Percentiles rank a stretch among this genome's conserved stretches.
Conservation (phyloP, 2,888 invertebrate genomes). For the Ophioninae sp. region DNA sequence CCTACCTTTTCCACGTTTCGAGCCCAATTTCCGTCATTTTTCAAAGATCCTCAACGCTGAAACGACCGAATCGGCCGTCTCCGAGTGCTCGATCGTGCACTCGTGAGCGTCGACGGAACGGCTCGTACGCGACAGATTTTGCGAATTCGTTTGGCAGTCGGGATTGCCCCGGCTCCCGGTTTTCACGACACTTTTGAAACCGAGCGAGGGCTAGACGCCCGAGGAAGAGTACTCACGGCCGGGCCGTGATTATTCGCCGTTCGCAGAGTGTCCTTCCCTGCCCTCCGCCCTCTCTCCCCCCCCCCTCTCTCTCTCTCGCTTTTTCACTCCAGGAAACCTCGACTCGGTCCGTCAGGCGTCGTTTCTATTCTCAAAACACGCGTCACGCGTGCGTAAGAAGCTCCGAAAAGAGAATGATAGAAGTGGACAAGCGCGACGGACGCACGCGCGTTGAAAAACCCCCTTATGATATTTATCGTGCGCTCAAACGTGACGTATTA, state of each 20-base stretch:
- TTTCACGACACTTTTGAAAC: slow-evolving; percentile 1
- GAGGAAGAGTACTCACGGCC: not conserved
- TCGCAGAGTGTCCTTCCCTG: not conserved
- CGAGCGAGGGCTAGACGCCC: not conserved
- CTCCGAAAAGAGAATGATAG: slow-evolving; percentile 5
- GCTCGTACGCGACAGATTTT: not conserved
- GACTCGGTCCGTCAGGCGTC: slow-evolving; percentile 14
- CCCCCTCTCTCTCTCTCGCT: no score
- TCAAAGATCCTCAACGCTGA: no score
- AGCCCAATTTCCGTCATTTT: no score
- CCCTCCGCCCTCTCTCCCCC: no score
- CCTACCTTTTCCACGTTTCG: no score
- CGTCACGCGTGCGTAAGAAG: not conserved
- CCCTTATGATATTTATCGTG: slow-evolving; percentile 5
- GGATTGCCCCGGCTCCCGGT: not conserved
- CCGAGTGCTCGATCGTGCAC: not conserved
- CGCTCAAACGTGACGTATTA: not conserved
- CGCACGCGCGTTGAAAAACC: not conserved
- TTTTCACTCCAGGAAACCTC: not conserved
- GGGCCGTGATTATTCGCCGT: not conserved
- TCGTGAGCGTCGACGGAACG: not conserved
- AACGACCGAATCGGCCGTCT: not conserved
- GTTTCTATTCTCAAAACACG: slow-evolving; percentile 40
- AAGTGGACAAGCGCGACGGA: slow-evolving; percentile 14
- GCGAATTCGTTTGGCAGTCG: slow-evolving; percentile 15